Conservation (phyloP, 2,888 invertebrate species). For the Ochropleura leucogaster region DNA sequence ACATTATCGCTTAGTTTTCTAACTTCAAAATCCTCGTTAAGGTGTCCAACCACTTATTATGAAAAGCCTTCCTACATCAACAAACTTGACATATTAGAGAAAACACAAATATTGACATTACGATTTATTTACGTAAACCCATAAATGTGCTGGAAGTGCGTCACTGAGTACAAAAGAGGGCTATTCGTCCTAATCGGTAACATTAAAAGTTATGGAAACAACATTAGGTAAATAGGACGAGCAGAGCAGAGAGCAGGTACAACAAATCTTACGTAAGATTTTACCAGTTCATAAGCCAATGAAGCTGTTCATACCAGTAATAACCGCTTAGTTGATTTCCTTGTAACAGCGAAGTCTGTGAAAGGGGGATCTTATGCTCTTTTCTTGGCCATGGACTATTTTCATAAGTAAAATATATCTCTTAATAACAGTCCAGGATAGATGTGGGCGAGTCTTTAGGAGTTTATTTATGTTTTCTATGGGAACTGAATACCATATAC, state of each 20-base stretch:
- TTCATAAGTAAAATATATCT: not conserved
- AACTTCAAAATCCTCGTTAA: not conserved
- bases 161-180: constrained; percentile 38
- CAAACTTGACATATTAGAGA: not conserved
- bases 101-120: constrained; percentile 7
- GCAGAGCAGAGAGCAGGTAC: not conserved
- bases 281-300: not conserved
- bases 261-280: constrained; percentile 9
- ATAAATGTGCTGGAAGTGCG: not conserved
- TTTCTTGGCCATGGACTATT: not conserved
- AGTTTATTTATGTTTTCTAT: too few species aligned
- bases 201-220: constrained; percentile 15
- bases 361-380: not conserved
- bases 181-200: constrained; percentile 20
- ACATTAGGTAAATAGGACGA: not conserved
- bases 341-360: not conserved
- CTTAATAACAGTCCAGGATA: not conserved
- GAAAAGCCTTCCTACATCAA: not conserved
- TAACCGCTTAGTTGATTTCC: not conserved
- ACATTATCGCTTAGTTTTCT: not conserved
- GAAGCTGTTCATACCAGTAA: constrained; percentile 1
- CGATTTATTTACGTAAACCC: not conserved
- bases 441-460: too few species aligned
- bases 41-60: not conserved
- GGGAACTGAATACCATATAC: too few species aligned